Conservation (phyloP, 2,797 vertebrate species). For the Heliangelus exortis region DNA sequence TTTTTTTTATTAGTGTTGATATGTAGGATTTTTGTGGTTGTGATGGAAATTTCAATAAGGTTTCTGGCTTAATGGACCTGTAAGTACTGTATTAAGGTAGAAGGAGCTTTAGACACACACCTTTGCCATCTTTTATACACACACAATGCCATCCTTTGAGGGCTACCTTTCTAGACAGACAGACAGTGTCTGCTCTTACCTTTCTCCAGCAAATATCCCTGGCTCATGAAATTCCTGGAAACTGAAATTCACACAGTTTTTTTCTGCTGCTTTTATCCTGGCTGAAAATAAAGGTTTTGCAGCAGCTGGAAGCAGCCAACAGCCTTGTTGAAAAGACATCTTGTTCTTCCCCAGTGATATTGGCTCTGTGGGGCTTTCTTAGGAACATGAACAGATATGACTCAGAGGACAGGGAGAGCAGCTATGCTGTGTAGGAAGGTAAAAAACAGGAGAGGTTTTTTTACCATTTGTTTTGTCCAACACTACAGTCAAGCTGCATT, state of each 20-base stretch:
- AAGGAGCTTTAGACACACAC: background rate
- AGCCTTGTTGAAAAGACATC: conserved; percentile 35
- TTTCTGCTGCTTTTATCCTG: background rate
- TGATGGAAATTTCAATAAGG: background rate
- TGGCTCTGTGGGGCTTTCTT: conserved; percentile 41
- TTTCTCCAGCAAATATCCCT: background rate
- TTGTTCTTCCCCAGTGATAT: background rate
- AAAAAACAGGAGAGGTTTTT: rapidly evolving
- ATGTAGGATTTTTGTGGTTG: background rate
- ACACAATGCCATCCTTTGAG: background rate
- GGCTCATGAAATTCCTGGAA: background rate
- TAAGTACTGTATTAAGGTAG: background rate
- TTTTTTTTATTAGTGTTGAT: background rate
- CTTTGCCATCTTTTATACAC: too few relatives aligned
- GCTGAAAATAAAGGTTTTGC: background rate
- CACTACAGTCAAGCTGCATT: background rate
- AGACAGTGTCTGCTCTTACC: background rate
- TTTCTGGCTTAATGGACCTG: background rate
- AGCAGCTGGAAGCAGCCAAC: conserved; percentile 19
- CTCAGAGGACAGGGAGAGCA: conserved; percentile 48
- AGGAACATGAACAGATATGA: conserved; percentile 40
- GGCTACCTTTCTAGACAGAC: background rate
- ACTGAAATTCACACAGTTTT: background rate
- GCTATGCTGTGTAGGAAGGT: conserved; percentile 40
- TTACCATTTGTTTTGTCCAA: background rate